Evolutionary conservation across 2,113 vertebrate species (phyloP).

Genomic region (Pundamilia nyererei): DNA sequence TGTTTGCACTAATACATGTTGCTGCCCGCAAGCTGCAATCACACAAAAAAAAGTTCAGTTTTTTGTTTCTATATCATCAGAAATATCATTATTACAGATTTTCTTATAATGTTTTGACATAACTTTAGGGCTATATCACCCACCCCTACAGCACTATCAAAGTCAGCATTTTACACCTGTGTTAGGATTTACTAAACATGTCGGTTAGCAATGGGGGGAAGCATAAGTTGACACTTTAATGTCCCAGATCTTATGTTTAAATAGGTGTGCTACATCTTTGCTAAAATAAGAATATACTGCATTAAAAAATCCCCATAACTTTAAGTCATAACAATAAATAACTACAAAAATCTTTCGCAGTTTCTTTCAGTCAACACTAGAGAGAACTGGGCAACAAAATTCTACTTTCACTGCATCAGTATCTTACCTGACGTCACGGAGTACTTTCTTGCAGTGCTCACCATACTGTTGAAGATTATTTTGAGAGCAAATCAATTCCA

Average conservation of each 20-base stretch:
- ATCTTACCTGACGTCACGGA: neutral
- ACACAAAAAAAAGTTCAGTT: accelerated
- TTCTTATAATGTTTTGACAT: neutral
- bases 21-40: neutral
- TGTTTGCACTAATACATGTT: accelerated
- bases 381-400: neutral
- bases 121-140: neutral
- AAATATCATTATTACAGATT: neutral
- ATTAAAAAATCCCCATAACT: neutral
- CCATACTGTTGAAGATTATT: neutral
- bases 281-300: neutral
- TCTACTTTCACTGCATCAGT: neutral
- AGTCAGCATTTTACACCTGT: neutral
- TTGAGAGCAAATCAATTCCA: conserved; percentile 15
- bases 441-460: neutral
- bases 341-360: neutral
- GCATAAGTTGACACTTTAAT: accelerated
- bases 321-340: neutral
- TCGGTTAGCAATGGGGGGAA: neutral
- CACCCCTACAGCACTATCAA: neutral
- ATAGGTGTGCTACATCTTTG: accelerated
- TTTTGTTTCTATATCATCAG: neutral
- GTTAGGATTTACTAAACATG: neutral
- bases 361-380: neutral
- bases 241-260: neutral